Percentiles rank a stretch among this genome's conserved stretches.
Conservation (phyloP, 2,888 invertebrate genomes). For the Ethmia dodecea region DNA sequence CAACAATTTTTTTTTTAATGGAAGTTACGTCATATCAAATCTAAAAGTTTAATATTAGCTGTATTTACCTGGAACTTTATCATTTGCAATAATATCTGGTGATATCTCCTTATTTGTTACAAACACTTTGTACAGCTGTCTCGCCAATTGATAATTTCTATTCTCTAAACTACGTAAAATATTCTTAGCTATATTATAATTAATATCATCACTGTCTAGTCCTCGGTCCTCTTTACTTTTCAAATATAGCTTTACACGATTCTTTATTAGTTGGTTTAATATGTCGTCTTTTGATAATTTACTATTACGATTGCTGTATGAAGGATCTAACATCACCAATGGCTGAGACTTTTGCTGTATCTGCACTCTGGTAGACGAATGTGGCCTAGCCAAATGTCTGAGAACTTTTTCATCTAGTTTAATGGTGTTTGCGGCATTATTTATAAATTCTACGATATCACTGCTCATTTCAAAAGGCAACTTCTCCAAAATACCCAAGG, state of each 20-base stretch:
- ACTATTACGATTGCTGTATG: no score
- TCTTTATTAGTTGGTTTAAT: constrained; percentile 53
- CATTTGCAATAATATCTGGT: neutral
- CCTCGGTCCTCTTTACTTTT: constrained; percentile 36
- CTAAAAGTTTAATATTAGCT: no score
- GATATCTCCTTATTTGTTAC: neutral
- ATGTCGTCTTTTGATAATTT: constrained; percentile 47
- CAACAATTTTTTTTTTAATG: no score
- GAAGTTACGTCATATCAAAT: no score
- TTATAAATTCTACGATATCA: constrained; percentile 39
- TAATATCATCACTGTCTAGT: constrained; percentile 30
- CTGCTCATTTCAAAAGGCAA: constrained; percentile 26
- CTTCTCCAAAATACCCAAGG: constrained; percentile 21
- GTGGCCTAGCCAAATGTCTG: no score
- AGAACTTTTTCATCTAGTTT: constrained; percentile 37
- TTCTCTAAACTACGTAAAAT: constrained; percentile 42
- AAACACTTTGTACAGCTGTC: constrained; percentile 51
- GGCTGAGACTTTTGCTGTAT: no score
- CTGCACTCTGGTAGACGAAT: no score
- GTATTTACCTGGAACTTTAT: neutral
- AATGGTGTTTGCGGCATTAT: constrained; percentile 33
- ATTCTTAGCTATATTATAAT: constrained; percentile 46
- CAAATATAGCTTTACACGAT: constrained; percentile 43
- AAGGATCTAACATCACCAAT: no score
- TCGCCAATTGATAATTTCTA: constrained; percentile 46